Percentiles rank a stretch among this genome's conserved stretches.
phyloP scores from a whole-genome alignment of 2,797 vertebrate genomes.

The Sciurus vulgaris region DNA sequence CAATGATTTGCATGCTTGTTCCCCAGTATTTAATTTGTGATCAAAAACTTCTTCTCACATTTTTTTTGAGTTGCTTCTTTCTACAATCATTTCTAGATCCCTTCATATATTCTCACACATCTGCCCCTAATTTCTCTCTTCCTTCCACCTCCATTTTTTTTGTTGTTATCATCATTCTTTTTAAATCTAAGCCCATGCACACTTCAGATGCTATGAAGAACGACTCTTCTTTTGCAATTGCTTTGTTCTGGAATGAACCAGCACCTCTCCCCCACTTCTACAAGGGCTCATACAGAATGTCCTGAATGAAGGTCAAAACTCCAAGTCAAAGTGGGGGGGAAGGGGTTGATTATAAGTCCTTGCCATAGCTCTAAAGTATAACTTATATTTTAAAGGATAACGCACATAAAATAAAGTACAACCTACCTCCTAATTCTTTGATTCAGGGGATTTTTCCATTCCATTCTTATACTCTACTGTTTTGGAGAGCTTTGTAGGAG shows the following conservation, averaged over 20 bases:
- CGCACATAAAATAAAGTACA: neutral
- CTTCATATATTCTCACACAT: neutral
- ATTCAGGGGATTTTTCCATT: neutral
- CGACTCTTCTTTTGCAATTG: neutral
- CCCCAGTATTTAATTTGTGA: neutral
- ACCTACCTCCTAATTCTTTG: neutral
- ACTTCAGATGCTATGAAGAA: neutral
- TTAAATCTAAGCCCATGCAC: neutral
- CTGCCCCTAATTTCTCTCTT: neutral
- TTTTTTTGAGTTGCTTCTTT: neutral
- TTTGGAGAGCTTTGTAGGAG: neutral
- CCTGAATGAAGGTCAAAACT: neutral
- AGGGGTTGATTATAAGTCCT: neutral
- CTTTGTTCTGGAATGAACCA: neutral
- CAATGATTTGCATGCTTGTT: neutral
- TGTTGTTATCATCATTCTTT: neutral
- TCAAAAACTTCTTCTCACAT: neutral
- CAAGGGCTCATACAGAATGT: neutral
- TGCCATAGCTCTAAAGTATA: neutral
- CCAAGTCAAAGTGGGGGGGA: neutral
- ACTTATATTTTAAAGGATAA: neutral
- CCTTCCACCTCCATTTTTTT: neutral
- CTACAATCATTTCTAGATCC: neutral
- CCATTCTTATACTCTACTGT: neutral
- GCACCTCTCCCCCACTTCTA: neutral